These are phyloP conservation scores for Dipus sagitta DNA, from an alignment of 2,797 vertebrate species.

Conservation along the genomic window DNA sequence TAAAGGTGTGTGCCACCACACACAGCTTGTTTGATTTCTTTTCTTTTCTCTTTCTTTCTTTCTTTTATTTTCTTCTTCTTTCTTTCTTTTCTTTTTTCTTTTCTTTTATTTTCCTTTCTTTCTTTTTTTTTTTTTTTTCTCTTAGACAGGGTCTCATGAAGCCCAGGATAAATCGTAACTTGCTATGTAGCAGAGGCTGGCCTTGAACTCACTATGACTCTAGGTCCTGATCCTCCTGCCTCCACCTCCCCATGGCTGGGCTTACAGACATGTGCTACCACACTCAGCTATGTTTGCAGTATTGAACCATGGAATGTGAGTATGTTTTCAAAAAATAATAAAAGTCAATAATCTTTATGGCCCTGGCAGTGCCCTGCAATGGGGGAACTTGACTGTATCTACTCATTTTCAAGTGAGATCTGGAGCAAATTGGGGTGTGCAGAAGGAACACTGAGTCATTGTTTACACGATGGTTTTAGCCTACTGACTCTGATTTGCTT, in stretches of 20 bases:
- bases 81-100: too few species aligned
- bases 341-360: background rate
- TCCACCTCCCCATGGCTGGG: background rate
- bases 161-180: background rate
- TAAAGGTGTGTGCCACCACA: background rate
- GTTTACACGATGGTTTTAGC: background rate
- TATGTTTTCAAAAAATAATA: constrained; percentile 43
- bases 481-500: background rate
- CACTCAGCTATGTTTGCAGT: background rate
- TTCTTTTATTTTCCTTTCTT: too few species aligned
- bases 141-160: too few species aligned
- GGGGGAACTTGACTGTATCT: background rate
- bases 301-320: constrained; percentile 5
- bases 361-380: background rate
- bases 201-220: background rate
- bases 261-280: background rate
- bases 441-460: background rate
- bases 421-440: background rate
- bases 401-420: background rate
- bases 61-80: too few species aligned
- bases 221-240: background rate
- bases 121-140: background rate
- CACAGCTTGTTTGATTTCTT: too few species aligned
- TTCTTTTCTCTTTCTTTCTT: too few species aligned
- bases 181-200: background rate